phyloP scores from a whole-genome alignment of 2,113 vertebrate genomes.

The Rhagologus leucostigma region DNA sequence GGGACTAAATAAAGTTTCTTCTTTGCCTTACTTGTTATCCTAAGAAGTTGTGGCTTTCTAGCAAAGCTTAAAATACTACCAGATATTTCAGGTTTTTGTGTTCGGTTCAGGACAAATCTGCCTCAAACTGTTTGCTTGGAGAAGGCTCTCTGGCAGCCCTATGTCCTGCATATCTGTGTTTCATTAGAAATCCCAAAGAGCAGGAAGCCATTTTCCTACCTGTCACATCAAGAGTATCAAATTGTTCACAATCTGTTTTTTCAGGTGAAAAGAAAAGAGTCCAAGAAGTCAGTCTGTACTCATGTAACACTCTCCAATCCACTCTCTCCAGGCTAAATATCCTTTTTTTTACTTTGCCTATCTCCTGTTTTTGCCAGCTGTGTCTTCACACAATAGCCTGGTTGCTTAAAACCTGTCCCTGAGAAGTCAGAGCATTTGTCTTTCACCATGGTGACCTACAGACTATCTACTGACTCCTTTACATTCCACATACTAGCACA shows the following conservation, averaged over 20 bases:
- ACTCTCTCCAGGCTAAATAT: not conserved
- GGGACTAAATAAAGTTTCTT: conserved; percentile 37
- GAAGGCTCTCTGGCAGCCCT: not conserved
- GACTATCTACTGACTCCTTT: not conserved
- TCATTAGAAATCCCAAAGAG: not conserved
- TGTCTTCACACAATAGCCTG: not conserved
- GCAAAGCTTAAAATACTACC: not conserved
- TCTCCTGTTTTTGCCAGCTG: not conserved
- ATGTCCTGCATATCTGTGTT: not conserved
- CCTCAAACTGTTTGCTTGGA: not conserved
- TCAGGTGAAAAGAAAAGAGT: not conserved
- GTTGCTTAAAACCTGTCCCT: not conserved
- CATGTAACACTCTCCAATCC: not conserved
- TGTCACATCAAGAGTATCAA: not conserved
- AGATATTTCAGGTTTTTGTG: not conserved
- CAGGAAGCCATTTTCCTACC: not conserved
- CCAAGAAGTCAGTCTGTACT: not conserved
- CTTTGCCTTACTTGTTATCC: not conserved
- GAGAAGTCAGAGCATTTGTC: not conserved
- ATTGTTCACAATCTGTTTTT: not conserved
- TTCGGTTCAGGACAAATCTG: not conserved
- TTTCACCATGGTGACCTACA: not conserved
- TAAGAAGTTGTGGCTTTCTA: not conserved
- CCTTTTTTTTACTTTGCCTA: not conserved
- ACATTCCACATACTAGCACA: fast-evolving